Conservation (phyloP, 2,888 invertebrate genomes). For the Drosophila kanekoi region DNA sequence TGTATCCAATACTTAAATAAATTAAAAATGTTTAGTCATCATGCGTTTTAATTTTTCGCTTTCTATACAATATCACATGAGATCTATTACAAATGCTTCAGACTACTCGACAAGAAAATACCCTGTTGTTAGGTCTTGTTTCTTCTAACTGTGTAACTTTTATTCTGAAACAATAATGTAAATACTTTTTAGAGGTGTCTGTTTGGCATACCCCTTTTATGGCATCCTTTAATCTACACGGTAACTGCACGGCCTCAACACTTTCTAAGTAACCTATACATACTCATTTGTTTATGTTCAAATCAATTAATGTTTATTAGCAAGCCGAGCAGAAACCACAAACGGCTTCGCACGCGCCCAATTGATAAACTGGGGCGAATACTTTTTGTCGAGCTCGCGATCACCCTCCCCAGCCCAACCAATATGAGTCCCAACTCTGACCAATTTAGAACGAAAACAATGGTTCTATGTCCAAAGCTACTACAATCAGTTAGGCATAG, state of each 20-base stretch:
- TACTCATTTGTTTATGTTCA: conserved; percentile 1
- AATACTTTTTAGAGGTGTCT: not conserved
- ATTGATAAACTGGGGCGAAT: conserved; percentile 9
- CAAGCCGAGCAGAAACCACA: conserved; percentile 3
- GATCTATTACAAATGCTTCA: too few species aligned
- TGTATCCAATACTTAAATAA: not conserved
- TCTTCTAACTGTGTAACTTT: too few species aligned
- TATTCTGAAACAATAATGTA: not conserved
- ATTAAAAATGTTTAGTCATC: not conserved
- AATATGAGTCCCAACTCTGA: not conserved
- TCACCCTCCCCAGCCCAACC: not conserved
- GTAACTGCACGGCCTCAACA: not conserved
- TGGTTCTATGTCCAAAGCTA: not conserved
- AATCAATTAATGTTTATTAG: conserved; percentile 33
- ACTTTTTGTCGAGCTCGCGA: not conserved
- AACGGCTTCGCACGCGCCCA: conserved; percentile 24
- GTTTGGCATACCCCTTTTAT: not conserved
- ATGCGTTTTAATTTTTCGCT: conserved; percentile 1
- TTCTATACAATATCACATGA: not conserved
- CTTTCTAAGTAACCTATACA: not conserved
- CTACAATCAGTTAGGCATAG: not conserved
- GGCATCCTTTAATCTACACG: not conserved
- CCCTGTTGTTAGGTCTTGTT: not conserved
- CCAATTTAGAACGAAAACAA: not conserved
- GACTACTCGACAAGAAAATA: not conserved